Percentiles rank a stretch among this genome's conserved stretches.
Conservation (phyloP, 2,113 vertebrate species). For the Phrynosoma blainvillii region DNA sequence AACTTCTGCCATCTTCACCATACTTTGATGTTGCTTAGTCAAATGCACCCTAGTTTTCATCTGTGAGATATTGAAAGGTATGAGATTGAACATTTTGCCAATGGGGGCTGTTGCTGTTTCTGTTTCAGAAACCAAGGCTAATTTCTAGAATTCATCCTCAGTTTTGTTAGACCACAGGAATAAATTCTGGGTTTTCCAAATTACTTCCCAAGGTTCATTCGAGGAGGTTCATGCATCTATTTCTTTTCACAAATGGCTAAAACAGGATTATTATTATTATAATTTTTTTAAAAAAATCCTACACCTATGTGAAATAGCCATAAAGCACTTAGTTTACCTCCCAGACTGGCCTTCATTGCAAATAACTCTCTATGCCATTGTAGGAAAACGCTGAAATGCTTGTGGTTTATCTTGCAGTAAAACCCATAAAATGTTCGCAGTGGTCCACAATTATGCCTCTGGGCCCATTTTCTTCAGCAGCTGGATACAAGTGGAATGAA, state of each 20-base stretch:
- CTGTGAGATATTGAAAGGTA: too few relatives aligned
- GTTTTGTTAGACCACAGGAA: background rate
- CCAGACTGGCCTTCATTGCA: background rate
- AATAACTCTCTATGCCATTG: background rate
- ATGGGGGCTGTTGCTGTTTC: background rate
- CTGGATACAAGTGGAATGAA: conserved; percentile 23
- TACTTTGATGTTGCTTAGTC: too few relatives aligned
- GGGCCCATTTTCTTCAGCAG: background rate
- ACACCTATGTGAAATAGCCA: background rate
- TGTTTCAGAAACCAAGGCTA: background rate
- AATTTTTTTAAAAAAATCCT: background rate
- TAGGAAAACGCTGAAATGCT: background rate
- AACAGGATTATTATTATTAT: background rate
- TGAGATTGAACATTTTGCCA: too few relatives aligned
- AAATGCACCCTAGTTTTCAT: too few relatives aligned
- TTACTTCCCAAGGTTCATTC: background rate
- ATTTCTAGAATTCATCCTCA: background rate
- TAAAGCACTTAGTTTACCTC: background rate
- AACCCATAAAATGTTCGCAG: background rate
- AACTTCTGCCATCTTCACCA: too few relatives aligned
- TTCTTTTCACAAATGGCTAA: background rate
- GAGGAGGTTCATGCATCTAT: background rate
- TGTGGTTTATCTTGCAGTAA: conserved; percentile 1
- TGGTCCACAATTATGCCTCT: background rate
- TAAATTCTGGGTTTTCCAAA: background rate